These are phyloP conservation scores for Cephalotes varians DNA, from an alignment of 2,888 invertebrate genomes.

Conservation along the genomic window DNA sequence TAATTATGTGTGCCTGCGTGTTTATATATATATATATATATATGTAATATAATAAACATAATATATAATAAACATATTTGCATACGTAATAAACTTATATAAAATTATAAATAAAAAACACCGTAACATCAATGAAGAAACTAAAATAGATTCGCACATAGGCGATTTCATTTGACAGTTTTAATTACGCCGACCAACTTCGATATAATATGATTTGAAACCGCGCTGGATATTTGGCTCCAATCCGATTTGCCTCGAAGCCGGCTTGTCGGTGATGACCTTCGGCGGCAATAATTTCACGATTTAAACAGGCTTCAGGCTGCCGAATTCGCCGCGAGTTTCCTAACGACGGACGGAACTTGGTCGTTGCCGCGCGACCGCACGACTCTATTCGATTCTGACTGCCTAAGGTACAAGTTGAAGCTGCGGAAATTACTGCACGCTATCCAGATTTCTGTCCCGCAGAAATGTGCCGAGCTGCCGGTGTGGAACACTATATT, in stretches of 20 bases:
- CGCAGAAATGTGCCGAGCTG: constrained; percentile 27
- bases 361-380: constrained; percentile 48
- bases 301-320: constrained; percentile 41
- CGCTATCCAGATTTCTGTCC: constrained; percentile 40
- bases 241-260: constrained; percentile 46
- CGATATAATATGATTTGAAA: constrained; percentile 1
- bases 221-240: constrained; percentile 1
- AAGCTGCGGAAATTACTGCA: constrained; percentile 39
- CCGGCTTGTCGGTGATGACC: constrained; percentile 35
- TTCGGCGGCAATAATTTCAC: constrained; percentile 49
- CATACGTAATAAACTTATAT: background rate
- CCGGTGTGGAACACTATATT: background rate
- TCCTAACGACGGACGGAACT: constrained; percentile 46
- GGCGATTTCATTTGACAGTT: constrained; percentile 1
- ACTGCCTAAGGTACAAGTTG: constrained; percentile 38
- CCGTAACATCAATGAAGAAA: constrained; percentile 6
- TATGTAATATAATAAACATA: no score
- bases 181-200: constrained; percentile 24
- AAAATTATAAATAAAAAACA: background rate
- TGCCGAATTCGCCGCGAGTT: constrained; percentile 37
- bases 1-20: background rate
- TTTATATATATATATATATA: background rate
- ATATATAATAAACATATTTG: background rate
- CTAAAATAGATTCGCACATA: background rate
- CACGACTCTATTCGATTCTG: constrained; percentile 45